Evolutionary conservation across 1,140 invertebrate genomes (phyloP).

Genomic region (Theocolax elegans): DNA sequence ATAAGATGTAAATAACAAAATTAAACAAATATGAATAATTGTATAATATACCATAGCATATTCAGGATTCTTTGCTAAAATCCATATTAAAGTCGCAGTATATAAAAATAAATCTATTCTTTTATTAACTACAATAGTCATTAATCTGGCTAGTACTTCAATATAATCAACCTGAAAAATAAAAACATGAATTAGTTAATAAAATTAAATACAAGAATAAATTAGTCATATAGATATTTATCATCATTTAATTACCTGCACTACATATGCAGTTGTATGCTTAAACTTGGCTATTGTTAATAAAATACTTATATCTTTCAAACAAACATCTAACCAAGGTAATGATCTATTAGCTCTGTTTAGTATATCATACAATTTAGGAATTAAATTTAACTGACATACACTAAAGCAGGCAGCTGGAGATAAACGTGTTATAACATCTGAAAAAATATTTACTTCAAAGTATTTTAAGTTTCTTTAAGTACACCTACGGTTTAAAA

Average conservation of each 20-base stretch:
- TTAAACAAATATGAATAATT: background rate
- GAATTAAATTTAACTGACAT: slow-evolving; percentile 50
- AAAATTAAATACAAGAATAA: no score
- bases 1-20: no score
- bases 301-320: slow-evolving; percentile 55
- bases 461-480: no score
- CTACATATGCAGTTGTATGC: slow-evolving; percentile 49
- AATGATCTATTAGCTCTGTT: slow-evolving; percentile 57
- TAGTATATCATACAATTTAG: slow-evolving; percentile 55
- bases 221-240: background rate
- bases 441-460: slow-evolving; percentile 38
- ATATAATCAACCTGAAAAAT: slow-evolving; percentile 44
- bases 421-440: slow-evolving; percentile 57
- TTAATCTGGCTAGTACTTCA: slow-evolving; percentile 46
- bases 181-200: background rate
- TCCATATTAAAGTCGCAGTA: slow-evolving; percentile 51
- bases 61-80: slow-evolving; percentile 43
- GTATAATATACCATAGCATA: slow-evolving; percentile 41
- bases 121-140: slow-evolving; percentile 46
- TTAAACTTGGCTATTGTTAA: slow-evolving; percentile 58
- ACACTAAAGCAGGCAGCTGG: slow-evolving; percentile 52
- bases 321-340: slow-evolving; percentile 58
- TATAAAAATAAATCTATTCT: slow-evolving; percentile 48
- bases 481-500: no score
- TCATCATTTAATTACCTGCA: slow-evolving; percentile 45